These are phyloP conservation scores for Glaucomys volans DNA, from an alignment of 2,113 vertebrate species.

Conservation along the genomic window DNA sequence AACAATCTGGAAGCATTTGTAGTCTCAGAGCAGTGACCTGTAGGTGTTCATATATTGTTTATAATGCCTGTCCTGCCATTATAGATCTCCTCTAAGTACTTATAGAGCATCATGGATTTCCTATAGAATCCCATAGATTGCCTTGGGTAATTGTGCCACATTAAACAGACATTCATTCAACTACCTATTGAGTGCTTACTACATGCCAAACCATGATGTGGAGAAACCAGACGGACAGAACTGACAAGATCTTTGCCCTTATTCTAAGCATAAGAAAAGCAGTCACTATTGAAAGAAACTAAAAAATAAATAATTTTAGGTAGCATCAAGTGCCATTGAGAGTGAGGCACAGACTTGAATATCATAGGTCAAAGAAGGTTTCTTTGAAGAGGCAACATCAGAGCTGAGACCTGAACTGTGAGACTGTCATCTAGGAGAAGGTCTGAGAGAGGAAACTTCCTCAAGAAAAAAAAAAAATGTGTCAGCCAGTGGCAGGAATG, in stretches of 20 bases:
- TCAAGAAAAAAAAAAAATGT: neutral
- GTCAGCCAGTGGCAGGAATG: neutral
- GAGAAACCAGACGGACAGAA: neutral
- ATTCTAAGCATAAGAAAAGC: conserved; percentile 14
- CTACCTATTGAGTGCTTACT: neutral
- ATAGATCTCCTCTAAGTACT: conserved; percentile 44
- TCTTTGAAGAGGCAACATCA: neutral
- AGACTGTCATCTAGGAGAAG: neutral
- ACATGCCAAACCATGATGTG: neutral
- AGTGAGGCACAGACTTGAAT: neutral
- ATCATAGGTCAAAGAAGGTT: neutral
- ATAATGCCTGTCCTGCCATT: neutral
- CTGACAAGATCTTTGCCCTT: neutral
- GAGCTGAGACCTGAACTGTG: neutral
- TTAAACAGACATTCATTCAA: neutral
- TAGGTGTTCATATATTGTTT: neutral
- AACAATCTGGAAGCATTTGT: neutral
- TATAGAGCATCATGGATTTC: conserved; percentile 58
- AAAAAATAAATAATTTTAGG: conserved; percentile 20
- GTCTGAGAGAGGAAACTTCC: neutral
- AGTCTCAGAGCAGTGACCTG: conserved; percentile 7
- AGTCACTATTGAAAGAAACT: neutral
- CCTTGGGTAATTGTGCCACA: neutral
- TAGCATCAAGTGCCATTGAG: neutral
- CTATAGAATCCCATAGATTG: conserved; percentile 17